Percentiles rank a stretch among this genome's conserved stretches.
Evolutionary conservation across 2,888 invertebrate species (phyloP).

Genomic region (Lordiphosa fenestrarum): DNA sequence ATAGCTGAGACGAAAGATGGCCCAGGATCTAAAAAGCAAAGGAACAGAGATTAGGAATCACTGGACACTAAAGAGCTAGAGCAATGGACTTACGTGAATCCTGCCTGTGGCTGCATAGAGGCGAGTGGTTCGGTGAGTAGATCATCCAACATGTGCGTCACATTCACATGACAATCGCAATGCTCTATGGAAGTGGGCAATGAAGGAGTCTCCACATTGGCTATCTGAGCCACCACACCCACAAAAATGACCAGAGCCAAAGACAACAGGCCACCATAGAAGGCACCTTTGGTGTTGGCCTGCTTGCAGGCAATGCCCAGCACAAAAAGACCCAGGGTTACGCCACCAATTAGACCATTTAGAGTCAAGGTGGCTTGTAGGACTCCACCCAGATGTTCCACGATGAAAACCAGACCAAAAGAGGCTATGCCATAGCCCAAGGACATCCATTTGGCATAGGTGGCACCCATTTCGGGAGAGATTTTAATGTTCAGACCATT

Average conservation of each 20-base stretch:
- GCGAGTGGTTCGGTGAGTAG: conserved; percentile 35
- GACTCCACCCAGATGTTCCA: conserved; percentile 92
- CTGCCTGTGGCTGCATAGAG: conserved; percentile 19
- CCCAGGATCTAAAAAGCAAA: conserved; percentile 69
- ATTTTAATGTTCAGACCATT: conserved; percentile 87
- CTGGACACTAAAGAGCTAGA: not conserved
- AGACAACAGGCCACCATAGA: conserved; percentile 78
- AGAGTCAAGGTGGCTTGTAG: conserved; percentile 93
- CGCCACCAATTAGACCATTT: conserved; percentile 94
- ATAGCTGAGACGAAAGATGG: conserved; percentile 90
- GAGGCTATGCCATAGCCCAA: conserved; percentile 87
- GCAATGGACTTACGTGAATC: conserved; percentile 57
- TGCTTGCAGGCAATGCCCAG: conserved; percentile 94
- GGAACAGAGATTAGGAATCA: not conserved
- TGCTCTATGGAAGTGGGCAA: conserved; percentile 69
- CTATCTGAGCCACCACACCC: conserved; percentile 78
- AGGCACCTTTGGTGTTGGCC: conserved; percentile 86
- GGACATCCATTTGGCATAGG: conserved; percentile 86
- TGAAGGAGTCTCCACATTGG: conserved; percentile 58
- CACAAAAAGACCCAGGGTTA: conserved; percentile 92
- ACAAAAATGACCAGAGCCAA: conserved; percentile 78
- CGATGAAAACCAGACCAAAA: conserved; percentile 91
- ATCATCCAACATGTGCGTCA: conserved; percentile 44
- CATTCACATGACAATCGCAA: conserved; percentile 77
- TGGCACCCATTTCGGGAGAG: conserved; percentile 88